Evolutionary conservation across 2,888 invertebrate species (phyloP).

Genomic region (Rhamnusium bicolor): DNA sequence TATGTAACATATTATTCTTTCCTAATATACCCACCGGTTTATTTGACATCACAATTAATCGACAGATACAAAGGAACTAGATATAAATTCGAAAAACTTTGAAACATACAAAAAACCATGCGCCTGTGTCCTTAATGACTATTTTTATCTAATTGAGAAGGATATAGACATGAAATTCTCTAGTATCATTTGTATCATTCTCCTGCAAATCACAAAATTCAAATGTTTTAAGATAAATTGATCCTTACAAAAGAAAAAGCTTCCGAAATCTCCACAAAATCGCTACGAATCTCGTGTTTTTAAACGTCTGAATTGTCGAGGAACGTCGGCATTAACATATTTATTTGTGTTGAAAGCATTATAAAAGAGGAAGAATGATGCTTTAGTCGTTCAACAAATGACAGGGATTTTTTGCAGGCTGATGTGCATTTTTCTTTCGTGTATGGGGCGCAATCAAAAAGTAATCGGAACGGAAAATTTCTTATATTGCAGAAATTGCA

Average conservation of each 20-base stretch:
- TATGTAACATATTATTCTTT: no score
- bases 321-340: conserved; percentile 14
- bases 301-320: conserved; percentile 9
- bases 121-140: neutral
- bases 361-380: neutral
- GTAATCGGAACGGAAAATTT: neutral
- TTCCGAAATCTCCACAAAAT: conserved; percentile 7
- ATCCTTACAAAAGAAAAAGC: neutral
- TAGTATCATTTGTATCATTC: conserved; percentile 2
- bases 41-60: no score
- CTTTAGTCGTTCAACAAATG: neutral
- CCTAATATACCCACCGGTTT: no score
- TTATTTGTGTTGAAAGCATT: neutral
- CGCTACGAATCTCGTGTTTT: neutral
- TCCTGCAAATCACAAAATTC: neutral
- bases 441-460: neutral
- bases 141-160: conserved; percentile 5
- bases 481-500: no score
- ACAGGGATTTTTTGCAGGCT: neutral
- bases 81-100: no score
- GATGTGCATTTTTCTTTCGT: neutral
- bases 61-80: no score
- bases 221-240: conserved; percentile 23
- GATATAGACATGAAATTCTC: conserved; percentile 5
- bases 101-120: no score